These are phyloP conservation scores for Picathartes gymnocephalus DNA, from an alignment of 2,113 vertebrate genomes.

Conservation along the genomic window DNA sequence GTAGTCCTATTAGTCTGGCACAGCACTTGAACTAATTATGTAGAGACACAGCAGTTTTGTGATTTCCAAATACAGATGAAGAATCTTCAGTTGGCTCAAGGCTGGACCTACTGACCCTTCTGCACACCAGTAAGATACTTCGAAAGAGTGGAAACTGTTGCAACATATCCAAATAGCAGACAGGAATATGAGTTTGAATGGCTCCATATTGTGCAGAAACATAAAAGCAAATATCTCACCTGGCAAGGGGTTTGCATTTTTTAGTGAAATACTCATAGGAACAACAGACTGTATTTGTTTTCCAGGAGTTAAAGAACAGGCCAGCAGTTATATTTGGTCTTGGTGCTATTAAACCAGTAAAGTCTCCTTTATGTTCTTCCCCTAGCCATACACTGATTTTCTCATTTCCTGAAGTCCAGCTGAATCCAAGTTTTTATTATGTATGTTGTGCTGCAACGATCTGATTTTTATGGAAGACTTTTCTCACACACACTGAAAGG, in stretches of 20 bases:
- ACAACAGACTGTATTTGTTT: background rate
- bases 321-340: slow-evolving; percentile 14
- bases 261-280: slow-evolving; percentile 24
- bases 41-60: background rate
- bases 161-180: background rate
- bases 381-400: background rate
- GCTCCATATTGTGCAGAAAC: background rate
- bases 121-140: background rate
- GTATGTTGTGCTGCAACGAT: background rate
- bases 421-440: background rate
- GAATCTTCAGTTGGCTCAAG: background rate
- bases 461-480: background rate
- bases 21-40: background rate
- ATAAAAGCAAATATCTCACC: slow-evolving; percentile 12
- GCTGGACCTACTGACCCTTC: background rate
- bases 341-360: background rate
- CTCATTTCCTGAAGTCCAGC: slow-evolving; percentile 40
- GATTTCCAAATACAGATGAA: background rate
- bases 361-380: background rate
- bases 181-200: background rate
- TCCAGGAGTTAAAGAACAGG: background rate
- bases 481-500: background rate
- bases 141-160: background rate
- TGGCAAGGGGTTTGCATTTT: slow-evolving; percentile 41
- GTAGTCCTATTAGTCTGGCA: background rate